Percentiles rank a stretch among this genome's conserved stretches.
Conservation (phyloP, 2,888 invertebrate species). For the Lepidocyrtinus sp. region DNA sequence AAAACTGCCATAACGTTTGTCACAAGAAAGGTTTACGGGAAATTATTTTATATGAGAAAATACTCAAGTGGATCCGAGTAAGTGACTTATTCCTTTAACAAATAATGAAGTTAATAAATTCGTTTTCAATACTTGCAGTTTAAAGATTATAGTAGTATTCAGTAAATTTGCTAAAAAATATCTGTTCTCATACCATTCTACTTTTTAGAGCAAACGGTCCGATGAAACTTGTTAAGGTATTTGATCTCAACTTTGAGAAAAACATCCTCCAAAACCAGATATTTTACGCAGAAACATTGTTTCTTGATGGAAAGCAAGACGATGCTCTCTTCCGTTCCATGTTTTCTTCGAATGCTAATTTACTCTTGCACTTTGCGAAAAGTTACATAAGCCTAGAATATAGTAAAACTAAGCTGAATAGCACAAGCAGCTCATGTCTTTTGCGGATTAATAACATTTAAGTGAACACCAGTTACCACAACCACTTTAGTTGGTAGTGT, state of each 20-base stretch:
- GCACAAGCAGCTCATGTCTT: too few relatives aligned
- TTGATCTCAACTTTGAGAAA: too few relatives aligned
- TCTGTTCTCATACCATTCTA: neutral
- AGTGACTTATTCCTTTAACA: too few relatives aligned
- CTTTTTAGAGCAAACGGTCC: too few relatives aligned
- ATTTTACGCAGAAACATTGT: neutral
- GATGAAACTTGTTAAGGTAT: too few relatives aligned
- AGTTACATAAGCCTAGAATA: too few relatives aligned
- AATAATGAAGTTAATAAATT: neutral
- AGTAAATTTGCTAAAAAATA: neutral
- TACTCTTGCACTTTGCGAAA: too few relatives aligned
- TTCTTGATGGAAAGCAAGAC: neutral
- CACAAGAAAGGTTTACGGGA: neutral
- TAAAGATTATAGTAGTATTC: neutral
- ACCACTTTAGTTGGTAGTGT: too few relatives aligned
- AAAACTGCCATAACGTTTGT: neutral
- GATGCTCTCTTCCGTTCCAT: neutral
- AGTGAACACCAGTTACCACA: too few relatives aligned
- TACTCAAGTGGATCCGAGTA: too few relatives aligned
- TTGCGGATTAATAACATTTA: too few relatives aligned
- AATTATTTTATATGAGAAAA: neutral
- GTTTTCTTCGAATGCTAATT: neutral
- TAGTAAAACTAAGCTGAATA: too few relatives aligned
- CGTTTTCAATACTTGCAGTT: neutral
- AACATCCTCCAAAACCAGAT: neutral